phyloP scores from a whole-genome alignment of 2,888 invertebrate genomes.

The Amblyteles armatorius region DNA sequence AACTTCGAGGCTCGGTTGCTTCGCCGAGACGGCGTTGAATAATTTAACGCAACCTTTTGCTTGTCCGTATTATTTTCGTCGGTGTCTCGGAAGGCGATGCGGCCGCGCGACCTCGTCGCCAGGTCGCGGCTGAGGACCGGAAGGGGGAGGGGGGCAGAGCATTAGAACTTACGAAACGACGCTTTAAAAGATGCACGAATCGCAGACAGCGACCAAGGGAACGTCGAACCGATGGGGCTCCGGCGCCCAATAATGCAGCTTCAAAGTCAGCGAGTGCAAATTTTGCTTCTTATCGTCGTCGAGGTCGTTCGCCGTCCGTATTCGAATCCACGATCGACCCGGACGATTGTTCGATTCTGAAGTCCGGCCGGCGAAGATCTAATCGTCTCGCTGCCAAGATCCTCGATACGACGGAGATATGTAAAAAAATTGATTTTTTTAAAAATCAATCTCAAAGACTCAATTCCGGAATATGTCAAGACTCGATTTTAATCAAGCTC shows the following conservation, averaged over 20 bases:
- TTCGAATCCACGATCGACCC: not conserved
- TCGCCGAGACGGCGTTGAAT: conserved; percentile 36
- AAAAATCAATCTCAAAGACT: not conserved
- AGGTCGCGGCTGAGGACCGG: not conserved
- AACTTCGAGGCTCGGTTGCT: not conserved
- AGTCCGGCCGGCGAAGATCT: conserved; percentile 13
- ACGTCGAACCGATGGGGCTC: not conserved
- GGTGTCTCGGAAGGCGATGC: conserved; percentile 11
- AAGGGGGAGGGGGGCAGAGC: not conserved
- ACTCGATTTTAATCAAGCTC: too few relatives aligned
- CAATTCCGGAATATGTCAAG: too few relatives aligned
- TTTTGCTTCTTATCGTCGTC: conserved; percentile 40
- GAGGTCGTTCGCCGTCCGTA: not conserved
- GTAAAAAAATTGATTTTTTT: not conserved
- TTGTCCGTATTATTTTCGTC: conserved; percentile 26
- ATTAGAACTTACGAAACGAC: conserved; percentile 9
- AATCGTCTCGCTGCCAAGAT: not conserved
- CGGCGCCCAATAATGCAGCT: not conserved
- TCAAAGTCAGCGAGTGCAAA: not conserved
- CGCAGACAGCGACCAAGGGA: not conserved
- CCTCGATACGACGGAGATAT: not conserved
- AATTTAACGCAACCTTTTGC: conserved; percentile 51
- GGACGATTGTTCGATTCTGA: conserved; percentile 41
- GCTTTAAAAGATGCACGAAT: conserved; percentile 5
- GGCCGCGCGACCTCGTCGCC: not conserved